These are phyloP conservation scores for Drosophila nikananu DNA, from an alignment of 1,140 invertebrate species.

Conservation along the genomic window DNA sequence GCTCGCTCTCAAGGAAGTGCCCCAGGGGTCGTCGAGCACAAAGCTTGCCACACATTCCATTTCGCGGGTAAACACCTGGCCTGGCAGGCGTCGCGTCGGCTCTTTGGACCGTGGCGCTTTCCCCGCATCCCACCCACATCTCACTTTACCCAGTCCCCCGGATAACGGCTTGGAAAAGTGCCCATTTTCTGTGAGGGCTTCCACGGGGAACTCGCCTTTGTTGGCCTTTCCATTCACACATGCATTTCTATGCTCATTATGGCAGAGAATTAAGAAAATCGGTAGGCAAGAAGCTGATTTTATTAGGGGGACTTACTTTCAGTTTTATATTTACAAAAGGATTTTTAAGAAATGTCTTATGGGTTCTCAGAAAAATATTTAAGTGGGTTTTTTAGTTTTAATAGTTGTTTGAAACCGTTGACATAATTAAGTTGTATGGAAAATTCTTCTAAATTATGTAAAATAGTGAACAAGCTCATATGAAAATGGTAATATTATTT, in stretches of 20 bases:
- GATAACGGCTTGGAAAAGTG: too few species aligned
- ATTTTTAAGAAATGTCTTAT: background rate
- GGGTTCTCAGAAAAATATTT: background rate
- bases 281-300: slow-evolving; percentile 8
- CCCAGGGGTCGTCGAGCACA: slow-evolving; percentile 47
- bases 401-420: background rate
- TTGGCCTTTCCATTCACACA: slow-evolving; percentile 45
- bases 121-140: slow-evolving; percentile 13
- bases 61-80: slow-evolving; percentile 63
- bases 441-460: too few species aligned
- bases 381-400: fast-evolving
- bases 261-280: slow-evolving; percentile 1
- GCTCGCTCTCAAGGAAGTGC: slow-evolving; percentile 56
- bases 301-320: slow-evolving; percentile 35
- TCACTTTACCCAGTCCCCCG: background rate
- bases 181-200: slow-evolving; percentile 12
- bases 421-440: background rate
- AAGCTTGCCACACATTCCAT: slow-evolving; percentile 71
- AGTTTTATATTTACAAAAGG: slow-evolving; percentile 6
- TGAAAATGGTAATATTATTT: too few species aligned
- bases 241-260: slow-evolving; percentile 15
- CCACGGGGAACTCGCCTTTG: slow-evolving; percentile 43
- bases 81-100: slow-evolving; percentile 33
- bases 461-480: too few species aligned
- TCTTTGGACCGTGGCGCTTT: slow-evolving; percentile 28